These are phyloP conservation scores for Pachyrhynchus sulphureomaculatus DNA, from an alignment of 1,140 invertebrate genomes.

Conservation along the genomic window DNA sequence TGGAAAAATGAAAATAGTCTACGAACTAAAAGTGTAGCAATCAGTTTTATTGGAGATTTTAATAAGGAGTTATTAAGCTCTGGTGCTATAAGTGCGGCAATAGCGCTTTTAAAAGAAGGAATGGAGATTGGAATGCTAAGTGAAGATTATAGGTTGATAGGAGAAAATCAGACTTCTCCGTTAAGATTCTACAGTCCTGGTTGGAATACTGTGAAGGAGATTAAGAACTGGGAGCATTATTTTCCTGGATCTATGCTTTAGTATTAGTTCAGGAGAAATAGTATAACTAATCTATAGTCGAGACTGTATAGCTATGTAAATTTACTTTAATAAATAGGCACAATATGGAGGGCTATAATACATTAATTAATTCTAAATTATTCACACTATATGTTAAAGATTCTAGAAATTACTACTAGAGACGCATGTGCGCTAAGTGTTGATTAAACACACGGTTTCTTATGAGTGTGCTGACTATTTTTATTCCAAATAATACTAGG, in stretches of 20 bases:
- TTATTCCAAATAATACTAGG: too few relatives aligned
- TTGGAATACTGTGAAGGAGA: conserved; percentile 37
- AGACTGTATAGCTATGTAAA: too few relatives aligned
- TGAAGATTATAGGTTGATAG: conserved; percentile 52
- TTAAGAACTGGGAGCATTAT: conserved; percentile 46
- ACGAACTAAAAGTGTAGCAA: conserved; percentile 51
- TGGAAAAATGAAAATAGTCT: conserved; percentile 61
- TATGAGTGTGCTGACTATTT: too few relatives aligned
- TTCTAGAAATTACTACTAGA: too few relatives aligned
- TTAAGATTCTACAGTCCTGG: conserved; percentile 48
- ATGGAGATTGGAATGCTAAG: conserved; percentile 48
- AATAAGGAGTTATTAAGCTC: conserved; percentile 43
- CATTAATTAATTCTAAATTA: too few relatives aligned
- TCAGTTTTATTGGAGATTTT: conserved; percentile 56
- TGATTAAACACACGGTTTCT: too few relatives aligned
- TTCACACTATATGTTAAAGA: too few relatives aligned
- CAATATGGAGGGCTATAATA: too few relatives aligned
- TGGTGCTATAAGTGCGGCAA: conserved; percentile 40
- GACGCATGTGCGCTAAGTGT: too few relatives aligned
- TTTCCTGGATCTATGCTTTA: conserved; percentile 12
- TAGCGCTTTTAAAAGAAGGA: conserved; percentile 45
- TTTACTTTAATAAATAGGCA: too few relatives aligned
- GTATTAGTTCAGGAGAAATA: background rate
- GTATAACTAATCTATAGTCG: too few relatives aligned
- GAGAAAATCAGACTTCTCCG: conserved; percentile 53